phyloP scores from a whole-genome alignment of 2,113 vertebrate genomes.

The Neotragus moschatus region DNA sequence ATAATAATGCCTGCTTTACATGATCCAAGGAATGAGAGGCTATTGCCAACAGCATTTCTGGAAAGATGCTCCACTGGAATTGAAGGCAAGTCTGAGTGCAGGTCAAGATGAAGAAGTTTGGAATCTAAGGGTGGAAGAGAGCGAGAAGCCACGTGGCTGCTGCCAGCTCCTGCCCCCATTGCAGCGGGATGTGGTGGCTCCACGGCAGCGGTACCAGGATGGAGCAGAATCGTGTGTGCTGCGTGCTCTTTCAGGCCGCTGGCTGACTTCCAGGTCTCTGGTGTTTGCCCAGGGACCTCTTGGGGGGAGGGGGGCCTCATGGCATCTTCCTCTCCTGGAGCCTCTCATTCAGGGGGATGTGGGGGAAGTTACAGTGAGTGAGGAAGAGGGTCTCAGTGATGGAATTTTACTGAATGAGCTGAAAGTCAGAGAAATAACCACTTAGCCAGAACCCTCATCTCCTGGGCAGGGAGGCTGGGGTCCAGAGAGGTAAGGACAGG shows the following conservation, averaged over 20 bases:
- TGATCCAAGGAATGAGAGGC: background rate
- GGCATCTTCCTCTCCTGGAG: background rate
- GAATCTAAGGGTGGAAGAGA: background rate
- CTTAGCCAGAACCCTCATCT: background rate
- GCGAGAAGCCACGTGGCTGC: background rate
- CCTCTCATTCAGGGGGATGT: background rate
- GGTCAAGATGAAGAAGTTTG: background rate
- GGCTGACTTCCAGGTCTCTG: background rate
- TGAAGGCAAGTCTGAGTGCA: background rate
- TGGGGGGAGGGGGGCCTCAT: background rate
- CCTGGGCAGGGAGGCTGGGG: background rate
- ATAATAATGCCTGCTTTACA: background rate
- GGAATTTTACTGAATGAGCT: background rate
- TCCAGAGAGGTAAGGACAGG: background rate
- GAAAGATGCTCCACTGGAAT: background rate
- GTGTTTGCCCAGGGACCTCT: background rate
- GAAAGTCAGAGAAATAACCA: background rate
- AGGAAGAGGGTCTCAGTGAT: background rate
- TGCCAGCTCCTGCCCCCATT: background rate
- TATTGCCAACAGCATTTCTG: background rate
- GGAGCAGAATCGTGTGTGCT: accelerated
- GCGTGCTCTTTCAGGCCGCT: background rate
- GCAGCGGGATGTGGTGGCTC: background rate
- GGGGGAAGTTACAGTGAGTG: background rate
- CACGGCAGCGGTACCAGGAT: too few species aligned